A percentile compares a stretch with the other conserved stretches of the same genome.
phyloP scores from a whole-genome alignment of 2,888 invertebrate species.

The Celastrina argiolus region DNA sequence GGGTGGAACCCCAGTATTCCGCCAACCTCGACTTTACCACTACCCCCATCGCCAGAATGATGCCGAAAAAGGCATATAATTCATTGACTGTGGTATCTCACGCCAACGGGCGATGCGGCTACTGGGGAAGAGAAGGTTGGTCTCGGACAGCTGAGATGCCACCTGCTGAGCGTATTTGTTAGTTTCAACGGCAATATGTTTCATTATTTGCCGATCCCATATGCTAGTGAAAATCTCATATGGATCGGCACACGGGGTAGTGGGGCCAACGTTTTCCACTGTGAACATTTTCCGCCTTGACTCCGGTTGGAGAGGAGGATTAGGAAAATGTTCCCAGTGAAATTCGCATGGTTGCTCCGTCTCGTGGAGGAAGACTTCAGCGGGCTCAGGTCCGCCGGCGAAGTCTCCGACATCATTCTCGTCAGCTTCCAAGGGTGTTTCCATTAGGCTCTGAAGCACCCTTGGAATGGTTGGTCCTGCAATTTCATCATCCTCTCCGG shows the following conservation, averaged over 20 bases:
- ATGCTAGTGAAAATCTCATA: not conserved
- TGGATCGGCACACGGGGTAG: not conserved
- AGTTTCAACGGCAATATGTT: not conserved
- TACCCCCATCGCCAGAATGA: conserved; percentile 35
- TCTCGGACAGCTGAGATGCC: not conserved
- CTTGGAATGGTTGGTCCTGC: no score
- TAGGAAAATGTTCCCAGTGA: no score
- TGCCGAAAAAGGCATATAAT: conserved; percentile 30
- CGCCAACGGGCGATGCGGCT: not conserved
- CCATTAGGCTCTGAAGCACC: no score
- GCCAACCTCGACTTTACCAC: conserved; percentile 32
- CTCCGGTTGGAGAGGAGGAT: not conserved
- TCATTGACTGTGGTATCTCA: not conserved
- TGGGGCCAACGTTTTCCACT: not conserved
- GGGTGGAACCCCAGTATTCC: conserved; percentile 35
- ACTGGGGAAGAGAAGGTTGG: not conserved
- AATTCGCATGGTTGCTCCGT: no score
- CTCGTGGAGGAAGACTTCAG: no score
- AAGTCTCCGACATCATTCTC: no score
- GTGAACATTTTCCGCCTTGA: not conserved
- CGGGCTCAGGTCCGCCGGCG: no score
- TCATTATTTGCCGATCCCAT: conserved; percentile 1
- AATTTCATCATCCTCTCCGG: no score
- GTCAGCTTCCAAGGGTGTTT: no score
- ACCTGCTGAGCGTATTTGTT: not conserved